Base-by-base conservation (phyloP, 37 sponge, comb jelly and placozoan species). In the Crambe crambe region DNA sequence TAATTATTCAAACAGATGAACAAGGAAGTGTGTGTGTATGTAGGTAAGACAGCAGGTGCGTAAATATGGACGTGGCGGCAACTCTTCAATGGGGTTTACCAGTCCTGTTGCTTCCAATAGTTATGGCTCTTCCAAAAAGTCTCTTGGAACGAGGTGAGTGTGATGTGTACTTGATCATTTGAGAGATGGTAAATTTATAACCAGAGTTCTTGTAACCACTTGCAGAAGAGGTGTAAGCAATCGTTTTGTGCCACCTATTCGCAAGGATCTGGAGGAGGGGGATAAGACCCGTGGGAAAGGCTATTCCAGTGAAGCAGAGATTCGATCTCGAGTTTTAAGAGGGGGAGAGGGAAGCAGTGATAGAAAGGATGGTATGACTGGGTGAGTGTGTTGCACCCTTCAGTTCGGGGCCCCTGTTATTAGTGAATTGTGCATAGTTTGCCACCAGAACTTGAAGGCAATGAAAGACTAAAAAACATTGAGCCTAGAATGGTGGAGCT, bases 401-500 rank as follows among this genome's bases (percentile, higher is more conserved):
- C 15, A 51, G 54, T 51, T 9, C 54, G 54, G 54, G 54, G 15
- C 9, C 15, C 15, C 54, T 18, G n/a, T n/a, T n/a, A n/a, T n/a
- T n/a, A n/a, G n/a, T n/a, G n/a, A n/a, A n/a, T n/a, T n/a, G n/a
- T n/a, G n/a, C 12, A 22, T 37, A 72, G 75, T 1, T 70, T 88
- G 61, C 87, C 88, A 29, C 86, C 89, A 26, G 89, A 87, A 40
- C 72, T 90, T 31, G 88, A 89, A 47, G 90, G 85, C 27, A 85
- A 97, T 68, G 97, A 97, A 34, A 70, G 80, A 38, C 81, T 97
- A 44, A 97, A 74, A 78, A 86, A 88, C 58, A 83, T 97, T 41
- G 97, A 97, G 39, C 94, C 87, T 25, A 87, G 72, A 63, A 94
- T 97, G 91, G 85, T 97, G 29, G 94, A 97, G 37, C 86, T 97